Evolutionary conservation across 2,888 invertebrate genomes (phyloP).

Genomic region (Sycophila texana): DNA sequence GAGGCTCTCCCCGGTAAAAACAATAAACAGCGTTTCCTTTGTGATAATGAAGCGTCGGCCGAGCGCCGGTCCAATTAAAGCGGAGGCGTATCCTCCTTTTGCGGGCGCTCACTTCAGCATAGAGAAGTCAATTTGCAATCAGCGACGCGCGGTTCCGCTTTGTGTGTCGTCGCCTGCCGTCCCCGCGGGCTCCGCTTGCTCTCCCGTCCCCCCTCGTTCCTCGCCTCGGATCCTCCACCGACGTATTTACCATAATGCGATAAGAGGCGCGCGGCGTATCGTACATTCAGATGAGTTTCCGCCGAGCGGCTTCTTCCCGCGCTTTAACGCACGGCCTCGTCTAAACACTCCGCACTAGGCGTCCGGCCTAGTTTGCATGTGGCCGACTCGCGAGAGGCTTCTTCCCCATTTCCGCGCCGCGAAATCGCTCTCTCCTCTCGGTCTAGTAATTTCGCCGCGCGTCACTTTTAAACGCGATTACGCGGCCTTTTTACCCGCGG

Average conservation of each 20-base stretch:
- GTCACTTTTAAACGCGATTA: neutral
- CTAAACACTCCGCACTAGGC: slow-evolving; percentile 19
- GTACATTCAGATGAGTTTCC: slow-evolving; percentile 69
- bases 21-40: slow-evolving; percentile 25
- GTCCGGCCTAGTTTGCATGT: slow-evolving; percentile 13
- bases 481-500: neutral
- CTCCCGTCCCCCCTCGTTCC: neutral
- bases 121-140: slow-evolving; percentile 72
- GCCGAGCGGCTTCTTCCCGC: neutral
- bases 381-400: slow-evolving; percentile 4
- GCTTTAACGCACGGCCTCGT: neutral
- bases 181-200: slow-evolving; percentile 5
- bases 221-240: slow-evolving; percentile 10
- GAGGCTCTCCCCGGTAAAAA: neutral
- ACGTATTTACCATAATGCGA: slow-evolving; percentile 72
- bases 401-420: slow-evolving; percentile 1
- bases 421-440: slow-evolving; percentile 18
- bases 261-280: slow-evolving; percentile 68
- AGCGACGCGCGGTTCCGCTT: slow-evolving; percentile 60
- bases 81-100: slow-evolving; percentile 5
- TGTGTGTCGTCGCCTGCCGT: slow-evolving; percentile 53
- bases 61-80: slow-evolving; percentile 8
- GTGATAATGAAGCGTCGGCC: slow-evolving; percentile 62
- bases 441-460: slow-evolving; percentile 9
- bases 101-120: slow-evolving; percentile 58